Percentiles rank a stretch among this genome's conserved stretches.
Conservation (phyloP, 2,113 vertebrate species). For the Podarcis muralis region DNA sequence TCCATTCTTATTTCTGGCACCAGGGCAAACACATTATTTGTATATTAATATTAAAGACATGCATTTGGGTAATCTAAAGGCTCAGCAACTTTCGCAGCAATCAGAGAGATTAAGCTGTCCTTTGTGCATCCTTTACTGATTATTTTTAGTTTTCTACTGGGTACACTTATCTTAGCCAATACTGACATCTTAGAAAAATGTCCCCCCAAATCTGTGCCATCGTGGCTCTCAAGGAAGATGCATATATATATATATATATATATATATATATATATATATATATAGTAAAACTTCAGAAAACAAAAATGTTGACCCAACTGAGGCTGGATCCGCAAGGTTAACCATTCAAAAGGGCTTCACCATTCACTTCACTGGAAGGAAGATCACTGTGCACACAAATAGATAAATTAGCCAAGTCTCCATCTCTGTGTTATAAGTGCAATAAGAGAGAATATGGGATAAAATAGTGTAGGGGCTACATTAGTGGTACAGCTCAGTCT, state of each 20-base stretch:
- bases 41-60: constrained; percentile 32
- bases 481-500: not conserved
- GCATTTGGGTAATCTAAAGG: not conserved
- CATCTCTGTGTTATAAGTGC: not conserved
- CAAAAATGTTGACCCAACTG: not conserved
- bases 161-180: not conserved
- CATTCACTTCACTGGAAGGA: not conserved
- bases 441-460: not conserved
- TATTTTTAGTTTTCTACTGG: not conserved
- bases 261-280: too few species aligned
- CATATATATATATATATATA: too few species aligned
- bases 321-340: not conserved
- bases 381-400: not conserved
- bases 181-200: not conserved
- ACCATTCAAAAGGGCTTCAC: not conserved
- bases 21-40: not conserved
- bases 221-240: not conserved
- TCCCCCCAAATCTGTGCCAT: not conserved
- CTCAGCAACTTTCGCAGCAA: constrained; percentile 7
- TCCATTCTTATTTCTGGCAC: constrained; percentile 15
- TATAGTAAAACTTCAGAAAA: not conserved
- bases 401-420: not conserved
- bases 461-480: not conserved
- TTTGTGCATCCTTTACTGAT: constrained; percentile 5
- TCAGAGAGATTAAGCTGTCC: not conserved